Evolutionary conservation across 2,888 invertebrate species (phyloP), one percentile per base, ranked within the genome.

Genomic region (Synergus laeviventris): DNA sequence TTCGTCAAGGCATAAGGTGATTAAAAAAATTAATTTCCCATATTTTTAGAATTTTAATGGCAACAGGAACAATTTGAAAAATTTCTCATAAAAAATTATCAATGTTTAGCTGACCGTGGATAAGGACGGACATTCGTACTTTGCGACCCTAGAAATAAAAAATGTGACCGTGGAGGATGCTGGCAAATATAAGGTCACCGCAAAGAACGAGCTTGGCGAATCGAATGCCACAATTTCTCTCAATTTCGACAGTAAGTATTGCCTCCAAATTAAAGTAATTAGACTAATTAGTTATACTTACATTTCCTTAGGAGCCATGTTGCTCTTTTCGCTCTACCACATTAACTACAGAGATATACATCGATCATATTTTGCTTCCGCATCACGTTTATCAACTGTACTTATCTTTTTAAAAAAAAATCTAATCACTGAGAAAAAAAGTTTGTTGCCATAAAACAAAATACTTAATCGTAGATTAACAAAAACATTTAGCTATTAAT

Each of bases 121-220:
- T 91, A 97, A 97, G 92, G 97, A 98, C 91, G 97, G 97, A 84
- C 97, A 97, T 92, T 97, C 97, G 89, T 98, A 97, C 93, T 96
- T 97, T 93, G 97, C 97, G 88, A 96, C 97, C 83, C 93, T 99
- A 91, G 97, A 97, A 92, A 97, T 99, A 90, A 95, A 94, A 93
- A 97, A 97, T 91, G 98, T 98, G 87, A 97, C 97, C 82, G 97
- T 98, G 88, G 98, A 98, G 93, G 98, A 98, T 93, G 98, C 98
- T 92, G 98, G 98, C 91, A 98, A 98, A 93, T 98, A 98, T 93
- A 96, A 97, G 93, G 97, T 98, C 88, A 97, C 97, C 88, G 98
- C 98, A 88, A 98, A 98, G 93, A 99, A 98, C 93, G 97, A 98
- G 92, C 94, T 98, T 88, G 99, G 99, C 91, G 98, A 99, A 92